Evolutionary conservation across 2,888 invertebrate species (phyloP), one percentile per base, ranked within the genome.

Genomic region (Eulithis testata): DNA sequence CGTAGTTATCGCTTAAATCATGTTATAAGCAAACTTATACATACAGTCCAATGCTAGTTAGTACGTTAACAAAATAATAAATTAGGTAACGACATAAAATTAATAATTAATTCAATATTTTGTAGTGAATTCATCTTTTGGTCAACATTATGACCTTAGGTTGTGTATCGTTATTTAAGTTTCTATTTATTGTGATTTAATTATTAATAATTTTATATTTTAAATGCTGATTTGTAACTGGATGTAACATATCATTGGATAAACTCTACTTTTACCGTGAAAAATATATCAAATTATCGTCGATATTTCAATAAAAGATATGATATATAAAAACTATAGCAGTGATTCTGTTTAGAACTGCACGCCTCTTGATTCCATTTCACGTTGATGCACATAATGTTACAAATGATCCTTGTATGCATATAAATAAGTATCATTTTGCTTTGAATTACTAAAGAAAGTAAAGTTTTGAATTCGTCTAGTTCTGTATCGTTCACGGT

Each of bases 121-220:
- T 62, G 61, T 66, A 64, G 60, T 68, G 69, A 66, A 70, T 63
- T 61, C 60, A 63, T 65, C 14, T 50, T 66, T 71, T 67, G 55
- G 63, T 66, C 66, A 68, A 68, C 56, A 51, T 37, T 72, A 70
- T 73, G 80, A 72, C 76, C 76, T 71, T 85, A 82, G 88, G 88
- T 88, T 88, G 88, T 88, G 84, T 82, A 80, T 78, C 73, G 66
- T 78, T 84, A 81, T 75, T 78, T 75, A 83, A 82, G 83, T 83
- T 81, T 85, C 80, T 86, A 88, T 88, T 89, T 88, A 88, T 88
- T 88, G 88, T 88, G 88, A 86, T 87, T 79, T 84, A 81, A 82
- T 82, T 80, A 78, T 73, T 77, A 72, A 73, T 70, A 73, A 72
- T 71, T 71, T 73, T 63, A 49, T 61, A 56, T 31, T 21, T 56